phyloP scores from a whole-genome alignment of 2,113 vertebrate genomes.

The Octodon degus region DNA sequence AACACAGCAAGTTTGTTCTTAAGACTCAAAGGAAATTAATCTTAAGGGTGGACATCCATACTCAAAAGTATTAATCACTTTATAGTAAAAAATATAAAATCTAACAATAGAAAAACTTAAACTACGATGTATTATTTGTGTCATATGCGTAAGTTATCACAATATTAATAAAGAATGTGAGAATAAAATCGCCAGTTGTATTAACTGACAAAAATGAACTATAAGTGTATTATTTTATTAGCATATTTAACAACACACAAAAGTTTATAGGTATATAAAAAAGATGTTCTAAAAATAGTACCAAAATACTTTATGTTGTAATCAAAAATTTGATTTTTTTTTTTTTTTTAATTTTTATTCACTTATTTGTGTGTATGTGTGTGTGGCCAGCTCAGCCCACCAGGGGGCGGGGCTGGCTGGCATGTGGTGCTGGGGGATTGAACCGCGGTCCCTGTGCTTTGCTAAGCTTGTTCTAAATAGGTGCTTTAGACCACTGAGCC shows the following conservation, averaged over 20 bases:
- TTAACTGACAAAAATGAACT: constrained; percentile 53
- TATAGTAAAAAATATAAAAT: constrained; percentile 22
- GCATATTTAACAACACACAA: constrained; percentile 3
- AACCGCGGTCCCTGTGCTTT: too few relatives aligned
- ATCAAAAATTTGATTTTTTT: too few relatives aligned
- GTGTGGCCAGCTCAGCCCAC: too few relatives aligned
- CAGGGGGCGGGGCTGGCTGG: too few relatives aligned
- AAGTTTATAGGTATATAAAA: background rate
- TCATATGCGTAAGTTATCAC: constrained; percentile 29
- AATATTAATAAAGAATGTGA: constrained; percentile 13
- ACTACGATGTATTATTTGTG: background rate
- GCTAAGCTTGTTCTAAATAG: too few relatives aligned
- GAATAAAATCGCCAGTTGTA: background rate
- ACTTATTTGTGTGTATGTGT: too few relatives aligned
- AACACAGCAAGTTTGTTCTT: constrained; percentile 23
- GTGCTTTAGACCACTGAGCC: too few relatives aligned
- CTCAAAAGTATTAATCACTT: background rate
- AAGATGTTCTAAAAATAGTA: background rate
- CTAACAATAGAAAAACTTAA: constrained; percentile 46
- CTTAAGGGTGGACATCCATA: background rate
- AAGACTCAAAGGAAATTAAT: constrained; percentile 48
- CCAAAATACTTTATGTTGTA: constrained; percentile 22
- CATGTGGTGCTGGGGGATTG: too few relatives aligned
- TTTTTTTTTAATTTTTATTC: too few relatives aligned
- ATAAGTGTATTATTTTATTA: background rate